phyloP scores from a whole-genome alignment of 2,888 invertebrate species.

The Asteroscopus sphinx region DNA sequence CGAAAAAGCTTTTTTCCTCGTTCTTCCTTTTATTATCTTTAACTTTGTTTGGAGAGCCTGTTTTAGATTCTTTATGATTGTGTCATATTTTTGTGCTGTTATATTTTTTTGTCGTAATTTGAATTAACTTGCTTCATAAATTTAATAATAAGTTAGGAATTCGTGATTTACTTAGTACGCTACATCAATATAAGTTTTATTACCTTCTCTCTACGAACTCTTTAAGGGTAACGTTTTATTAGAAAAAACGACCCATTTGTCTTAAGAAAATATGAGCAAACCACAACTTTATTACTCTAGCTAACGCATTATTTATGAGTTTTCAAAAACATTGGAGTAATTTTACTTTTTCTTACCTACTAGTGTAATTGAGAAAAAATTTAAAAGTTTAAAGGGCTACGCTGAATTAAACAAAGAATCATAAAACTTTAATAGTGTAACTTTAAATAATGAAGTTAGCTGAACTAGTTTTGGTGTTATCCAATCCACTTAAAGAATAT shows the following conservation, averaged over 20 bases:
- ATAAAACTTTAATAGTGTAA: conserved; percentile 3
- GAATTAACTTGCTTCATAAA: conserved; percentile 13
- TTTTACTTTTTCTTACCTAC: conserved; percentile 57
- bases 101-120: conserved; percentile 12
- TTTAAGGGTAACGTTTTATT: conserved; percentile 8
- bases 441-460: conserved; percentile 19
- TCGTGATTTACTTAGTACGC: conserved; percentile 9
- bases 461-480: conserved; percentile 19
- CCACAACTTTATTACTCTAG: conserved; percentile 60
- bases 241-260: conserved; percentile 44
- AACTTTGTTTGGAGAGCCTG: conserved; percentile 19
- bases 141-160: conserved; percentile 10
- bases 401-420: conserved; percentile 12
- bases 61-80: conserved; percentile 12
- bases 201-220: neutral
- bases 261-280: conserved; percentile 66
- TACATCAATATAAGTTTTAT: conserved; percentile 16
- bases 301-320: conserved; percentile 65
- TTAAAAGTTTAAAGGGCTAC: conserved; percentile 3
- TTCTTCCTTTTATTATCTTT: conserved; percentile 47
- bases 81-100: conserved; percentile 5
- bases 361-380: conserved; percentile 57
- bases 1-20: conserved; percentile 58
- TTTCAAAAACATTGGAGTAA: conserved; percentile 56
- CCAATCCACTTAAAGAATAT: conserved; percentile 8